phyloP scores from a whole-genome alignment of 2,888 invertebrate species.

The Noctua janthe region DNA sequence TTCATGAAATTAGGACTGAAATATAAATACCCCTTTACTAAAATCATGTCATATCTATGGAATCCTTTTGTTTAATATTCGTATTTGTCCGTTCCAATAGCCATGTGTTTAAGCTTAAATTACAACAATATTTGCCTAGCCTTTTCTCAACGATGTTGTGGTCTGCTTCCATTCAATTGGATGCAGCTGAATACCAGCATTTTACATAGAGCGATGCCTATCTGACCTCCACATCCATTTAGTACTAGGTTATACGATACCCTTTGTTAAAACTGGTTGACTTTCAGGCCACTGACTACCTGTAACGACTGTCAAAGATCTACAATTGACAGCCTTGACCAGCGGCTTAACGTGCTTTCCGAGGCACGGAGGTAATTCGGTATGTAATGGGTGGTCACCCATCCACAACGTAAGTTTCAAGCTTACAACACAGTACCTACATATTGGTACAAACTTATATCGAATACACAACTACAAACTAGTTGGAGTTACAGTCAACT shows the following conservation, averaged over 20 bases:
- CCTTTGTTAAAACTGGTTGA: neutral
- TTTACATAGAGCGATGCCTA: too few relatives aligned
- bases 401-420: neutral
- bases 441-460: neutral
- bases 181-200: too few relatives aligned
- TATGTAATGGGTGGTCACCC: neutral
- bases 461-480: neutral
- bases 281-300: neutral
- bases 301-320: neutral
- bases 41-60: neutral
- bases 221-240: too few relatives aligned
- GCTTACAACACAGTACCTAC: neutral
- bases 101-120: neutral
- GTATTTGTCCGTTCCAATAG: neutral
- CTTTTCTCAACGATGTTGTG: neutral
- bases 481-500: neutral
- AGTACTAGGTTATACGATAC: neutral
- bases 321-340: neutral
- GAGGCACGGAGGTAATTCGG: neutral
- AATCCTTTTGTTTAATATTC: neutral
- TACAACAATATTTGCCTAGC: neutral
- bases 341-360: neutral
- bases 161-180: neutral
- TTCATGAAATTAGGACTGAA: constrained; percentile 1
- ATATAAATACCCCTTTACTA: neutral